Evolutionary conservation across 1,140 invertebrate genomes (phyloP).

Genomic region (Manduca sexta): DNA sequence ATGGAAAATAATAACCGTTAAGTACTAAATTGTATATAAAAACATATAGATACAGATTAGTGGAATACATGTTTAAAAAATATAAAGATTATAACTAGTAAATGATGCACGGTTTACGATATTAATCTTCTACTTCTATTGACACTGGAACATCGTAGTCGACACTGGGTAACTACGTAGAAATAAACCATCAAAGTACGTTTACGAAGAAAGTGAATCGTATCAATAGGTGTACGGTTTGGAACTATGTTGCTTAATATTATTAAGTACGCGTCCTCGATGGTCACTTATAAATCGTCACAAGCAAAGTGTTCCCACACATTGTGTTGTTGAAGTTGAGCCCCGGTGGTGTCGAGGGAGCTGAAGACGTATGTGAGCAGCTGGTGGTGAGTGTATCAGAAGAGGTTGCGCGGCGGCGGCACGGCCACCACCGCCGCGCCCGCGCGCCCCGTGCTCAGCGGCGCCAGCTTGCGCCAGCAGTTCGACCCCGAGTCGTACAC

Average conservation of each 20-base stretch:
- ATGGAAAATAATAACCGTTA: no score
- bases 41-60: no score
- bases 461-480: conserved; percentile 86
- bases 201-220: no score
- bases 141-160: no score
- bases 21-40: no score
- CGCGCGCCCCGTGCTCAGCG: conserved; percentile 85
- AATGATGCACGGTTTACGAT: no score
- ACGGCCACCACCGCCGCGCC: conserved; percentile 89
- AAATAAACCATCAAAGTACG: no score
- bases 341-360: conserved; percentile 1
- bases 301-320: neutral
- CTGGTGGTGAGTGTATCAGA: conserved; percentile 39
- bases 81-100: no score
- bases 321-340: neutral
- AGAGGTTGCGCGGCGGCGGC: conserved; percentile 51
- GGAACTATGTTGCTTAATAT: neutral
- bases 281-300: neutral
- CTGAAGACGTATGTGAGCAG: conserved; percentile 14
- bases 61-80: no score
- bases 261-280: neutral
- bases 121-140: no score
- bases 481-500: conserved; percentile 93
- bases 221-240: no score
- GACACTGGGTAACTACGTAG: no score